Conservation (phyloP, 2,113 vertebrate genomes). For the Rattus norvegicus region GRCr8 NC_086024.1:146188501-146189000, state of each 20-base stretch:
- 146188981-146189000: constrained; percentile 39
- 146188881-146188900: constrained; percentile 10
- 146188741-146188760: constrained; percentile 34
- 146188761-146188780: constrained; percentile 31
- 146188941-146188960: constrained; percentile 2
- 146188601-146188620: constrained; percentile 27
- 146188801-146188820: not conserved
- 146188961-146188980: not conserved
- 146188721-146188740: not conserved
- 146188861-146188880: not conserved
- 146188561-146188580: constrained; percentile 17
- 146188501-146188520: constrained; percentile 22
- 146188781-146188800: constrained; percentile 33
- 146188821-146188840: not conserved
- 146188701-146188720: not conserved
- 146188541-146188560: not conserved
- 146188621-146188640: not conserved
- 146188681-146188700: constrained; percentile 26
- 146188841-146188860: constrained; percentile 49
- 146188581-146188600: constrained; percentile 22
- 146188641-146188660: constrained; percentile 22
- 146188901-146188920: not conserved
- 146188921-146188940: not conserved
- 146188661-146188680: constrained; percentile 10
- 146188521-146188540: not conserved